These are phyloP conservation scores for Pemphigus obesinymphae DNA, from an alignment of 1,140 invertebrate species.

Conservation along the genomic window DNA sequence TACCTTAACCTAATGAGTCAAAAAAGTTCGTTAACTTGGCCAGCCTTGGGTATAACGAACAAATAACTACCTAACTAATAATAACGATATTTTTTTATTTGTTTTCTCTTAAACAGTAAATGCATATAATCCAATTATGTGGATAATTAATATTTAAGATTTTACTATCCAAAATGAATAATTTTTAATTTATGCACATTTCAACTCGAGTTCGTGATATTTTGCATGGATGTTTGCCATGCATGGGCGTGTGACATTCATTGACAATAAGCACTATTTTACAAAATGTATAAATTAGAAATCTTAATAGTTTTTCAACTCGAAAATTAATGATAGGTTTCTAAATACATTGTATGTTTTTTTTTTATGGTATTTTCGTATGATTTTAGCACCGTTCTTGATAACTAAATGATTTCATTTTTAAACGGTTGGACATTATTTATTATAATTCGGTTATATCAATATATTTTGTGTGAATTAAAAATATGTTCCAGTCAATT, in stretches of 20 bases:
- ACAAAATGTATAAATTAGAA: constrained; percentile 9
- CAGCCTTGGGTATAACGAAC: too few relatives aligned
- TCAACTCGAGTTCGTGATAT: background rate
- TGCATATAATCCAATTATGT: too few relatives aligned
- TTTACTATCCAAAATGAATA: too few relatives aligned
- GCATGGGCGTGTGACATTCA: background rate
- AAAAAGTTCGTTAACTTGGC: too few relatives aligned
- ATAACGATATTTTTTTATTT: too few relatives aligned
- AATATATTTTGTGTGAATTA: background rate
- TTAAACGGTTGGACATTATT: background rate
- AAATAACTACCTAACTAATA: too few relatives aligned
- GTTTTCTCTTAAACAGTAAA: too few relatives aligned
- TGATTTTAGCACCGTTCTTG: background rate
- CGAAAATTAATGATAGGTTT: background rate
- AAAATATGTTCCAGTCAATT: constrained; percentile 14
- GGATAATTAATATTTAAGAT: too few relatives aligned
- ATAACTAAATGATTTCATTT: background rate
- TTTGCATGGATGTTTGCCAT: background rate
- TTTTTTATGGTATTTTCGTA: background rate
- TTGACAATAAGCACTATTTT: background rate
- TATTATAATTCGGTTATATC: background rate
- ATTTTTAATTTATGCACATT: background rate
- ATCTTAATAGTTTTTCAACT: background rate
- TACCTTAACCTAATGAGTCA: too few relatives aligned
- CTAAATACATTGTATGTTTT: background rate